Percentiles rank a stretch among this genome's conserved stretches.
These are phyloP conservation scores for Crossaster papposus DNA, from an alignment of 53 echinoderm and acorn worm species.

Conservation along the genomic window DNA sequence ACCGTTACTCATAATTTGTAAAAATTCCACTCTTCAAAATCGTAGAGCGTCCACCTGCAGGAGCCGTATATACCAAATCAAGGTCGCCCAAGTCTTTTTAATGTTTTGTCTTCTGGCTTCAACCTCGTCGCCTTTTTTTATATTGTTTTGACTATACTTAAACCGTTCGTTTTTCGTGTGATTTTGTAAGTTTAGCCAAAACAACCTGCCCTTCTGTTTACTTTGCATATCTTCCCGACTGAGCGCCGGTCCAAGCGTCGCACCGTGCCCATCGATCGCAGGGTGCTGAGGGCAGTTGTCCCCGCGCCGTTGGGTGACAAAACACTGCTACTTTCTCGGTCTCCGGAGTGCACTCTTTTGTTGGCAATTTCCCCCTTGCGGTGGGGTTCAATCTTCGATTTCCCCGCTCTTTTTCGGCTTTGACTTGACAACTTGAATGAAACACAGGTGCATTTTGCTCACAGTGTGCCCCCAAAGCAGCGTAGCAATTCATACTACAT, in stretches of 20 bases:
- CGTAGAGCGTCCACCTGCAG: conserved; percentile 17
- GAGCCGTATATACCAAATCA: neutral
- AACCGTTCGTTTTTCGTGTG: conserved; percentile 51
- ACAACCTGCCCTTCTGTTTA: conserved; percentile 56
- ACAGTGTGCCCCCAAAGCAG: neutral
- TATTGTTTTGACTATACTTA: conserved; percentile 49
- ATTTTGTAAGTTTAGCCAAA: conserved; percentile 22
- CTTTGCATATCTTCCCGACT: conserved; percentile 55
- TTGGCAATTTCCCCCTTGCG: conserved; percentile 57
- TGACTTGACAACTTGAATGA: conserved; percentile 19
- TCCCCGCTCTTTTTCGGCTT: conserved; percentile 40
- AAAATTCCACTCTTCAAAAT: conserved; percentile 1
- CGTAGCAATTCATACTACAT: conserved; percentile 38
- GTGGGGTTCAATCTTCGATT: conserved; percentile 45
- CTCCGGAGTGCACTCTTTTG: conserved; percentile 58
- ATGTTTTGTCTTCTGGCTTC: conserved; percentile 13
- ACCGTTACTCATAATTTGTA: conserved; percentile 11
- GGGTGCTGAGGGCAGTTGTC: conserved; percentile 42
- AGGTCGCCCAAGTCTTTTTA: neutral
- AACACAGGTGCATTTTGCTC: conserved; percentile 28
- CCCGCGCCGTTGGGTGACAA: conserved; percentile 61
- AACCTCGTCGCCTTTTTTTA: conserved; percentile 23
- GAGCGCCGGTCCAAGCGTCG: conserved; percentile 14
- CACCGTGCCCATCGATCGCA: conserved; percentile 30
- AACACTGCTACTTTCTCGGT: conserved; percentile 67